phyloP scores from a whole-genome alignment of 2,113 vertebrate species.

The Candoia aspera region DNA sequence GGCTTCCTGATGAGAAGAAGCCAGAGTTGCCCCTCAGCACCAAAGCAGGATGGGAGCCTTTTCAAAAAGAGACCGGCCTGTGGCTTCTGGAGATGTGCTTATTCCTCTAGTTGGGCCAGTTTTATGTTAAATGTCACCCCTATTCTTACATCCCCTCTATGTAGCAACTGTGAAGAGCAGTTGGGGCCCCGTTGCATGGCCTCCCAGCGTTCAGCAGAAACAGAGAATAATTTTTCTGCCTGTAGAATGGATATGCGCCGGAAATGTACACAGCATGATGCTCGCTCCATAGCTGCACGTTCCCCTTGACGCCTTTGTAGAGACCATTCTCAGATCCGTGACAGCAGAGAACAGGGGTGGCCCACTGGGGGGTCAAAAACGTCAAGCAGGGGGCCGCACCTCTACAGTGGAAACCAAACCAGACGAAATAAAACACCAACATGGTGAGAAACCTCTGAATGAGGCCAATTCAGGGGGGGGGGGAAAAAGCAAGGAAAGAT shows the following conservation, averaged over 20 bases:
- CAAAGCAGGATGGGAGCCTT: background rate
- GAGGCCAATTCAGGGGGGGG: background rate
- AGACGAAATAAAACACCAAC: too few species aligned
- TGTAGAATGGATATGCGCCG: background rate
- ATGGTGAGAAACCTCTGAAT: background rate
- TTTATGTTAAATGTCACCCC: background rate
- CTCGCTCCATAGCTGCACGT: background rate
- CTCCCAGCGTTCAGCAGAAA: background rate
- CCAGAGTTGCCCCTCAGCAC: background rate
- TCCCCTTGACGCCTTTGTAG: background rate
- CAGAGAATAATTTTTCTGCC: background rate
- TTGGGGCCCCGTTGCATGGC: background rate
- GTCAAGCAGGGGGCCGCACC: background rate
- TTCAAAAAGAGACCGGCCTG: background rate
- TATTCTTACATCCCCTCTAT: background rate
- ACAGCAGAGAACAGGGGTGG: background rate
- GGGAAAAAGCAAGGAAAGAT: background rate
- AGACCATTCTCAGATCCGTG: background rate
- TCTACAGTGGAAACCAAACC: background rate
- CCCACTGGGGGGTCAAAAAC: background rate
- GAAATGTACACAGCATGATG: background rate
- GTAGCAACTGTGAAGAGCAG: background rate
- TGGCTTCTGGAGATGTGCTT: background rate
- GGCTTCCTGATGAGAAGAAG: background rate
- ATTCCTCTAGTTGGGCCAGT: background rate